These are phyloP conservation scores for Pissodes strobi DNA, from an alignment of 1,140 invertebrate genomes.

Conservation along the genomic window DNA sequence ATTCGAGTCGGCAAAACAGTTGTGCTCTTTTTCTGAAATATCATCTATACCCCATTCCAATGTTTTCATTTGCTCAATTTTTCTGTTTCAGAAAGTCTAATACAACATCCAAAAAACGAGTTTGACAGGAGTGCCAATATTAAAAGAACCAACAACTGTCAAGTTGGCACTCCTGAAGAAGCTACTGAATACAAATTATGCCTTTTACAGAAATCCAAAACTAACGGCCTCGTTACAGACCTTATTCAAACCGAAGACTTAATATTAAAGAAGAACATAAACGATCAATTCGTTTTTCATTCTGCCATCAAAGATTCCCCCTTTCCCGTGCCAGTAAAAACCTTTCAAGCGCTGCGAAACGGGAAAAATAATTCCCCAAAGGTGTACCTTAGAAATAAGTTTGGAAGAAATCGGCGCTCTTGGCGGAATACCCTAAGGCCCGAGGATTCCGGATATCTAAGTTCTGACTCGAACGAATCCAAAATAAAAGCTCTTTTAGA, in stretches of 20 bases:
- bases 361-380: not conserved
- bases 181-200: constrained; percentile 25
- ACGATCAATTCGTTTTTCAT: constrained; percentile 32
- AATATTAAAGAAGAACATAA: constrained; percentile 24
- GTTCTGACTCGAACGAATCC: constrained; percentile 71
- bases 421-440: constrained; percentile 44
- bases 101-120: constrained; percentile 66
- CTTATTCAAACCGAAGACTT: constrained; percentile 31
- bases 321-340: not conserved
- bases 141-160: constrained; percentile 42
- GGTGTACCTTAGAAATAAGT: constrained; percentile 4
- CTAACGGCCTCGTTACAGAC: constrained; percentile 20
- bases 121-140: constrained; percentile 64
- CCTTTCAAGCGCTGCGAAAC: not conserved
- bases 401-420: constrained; percentile 6
- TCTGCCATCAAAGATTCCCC: not conserved
- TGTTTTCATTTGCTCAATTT: no score
- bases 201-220: constrained; percentile 33
- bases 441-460: constrained; percentile 76
- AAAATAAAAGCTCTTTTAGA: constrained; percentile 13
- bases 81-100: constrained; percentile 48
- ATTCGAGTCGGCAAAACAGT: no score
- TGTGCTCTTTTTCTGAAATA: no score
- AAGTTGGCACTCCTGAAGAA: constrained; percentile 49
- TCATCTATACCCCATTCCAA: no score